Conservation (phyloP, 1,140 invertebrate genomes). For the Xylocopa sonorina region DNA sequence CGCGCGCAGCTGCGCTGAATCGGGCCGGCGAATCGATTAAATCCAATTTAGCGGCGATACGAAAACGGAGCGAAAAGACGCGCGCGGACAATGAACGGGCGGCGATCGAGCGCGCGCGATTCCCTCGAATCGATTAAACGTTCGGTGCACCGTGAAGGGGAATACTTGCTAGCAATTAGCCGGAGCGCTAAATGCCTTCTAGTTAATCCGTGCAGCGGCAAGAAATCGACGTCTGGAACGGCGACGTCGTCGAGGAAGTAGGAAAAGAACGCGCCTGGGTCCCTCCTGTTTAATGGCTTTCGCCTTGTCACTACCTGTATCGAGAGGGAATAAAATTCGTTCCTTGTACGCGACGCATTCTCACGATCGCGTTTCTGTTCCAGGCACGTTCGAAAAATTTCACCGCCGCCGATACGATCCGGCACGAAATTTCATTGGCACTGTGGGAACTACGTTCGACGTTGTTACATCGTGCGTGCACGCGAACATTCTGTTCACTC, state of each 20-base stretch:
- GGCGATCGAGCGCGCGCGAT: constrained; percentile 54
- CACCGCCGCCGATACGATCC: not conserved
- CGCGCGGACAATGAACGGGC: constrained; percentile 26
- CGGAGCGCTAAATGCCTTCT: constrained; percentile 73
- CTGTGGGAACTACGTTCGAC: not conserved
- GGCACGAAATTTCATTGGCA: constrained; percentile 5
- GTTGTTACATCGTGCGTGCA: not conserved
- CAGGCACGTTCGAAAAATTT: not conserved
- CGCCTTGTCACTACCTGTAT: constrained; percentile 35
- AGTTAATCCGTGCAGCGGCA: constrained; percentile 56
- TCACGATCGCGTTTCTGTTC: constrained; percentile 37
- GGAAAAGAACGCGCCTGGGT: constrained; percentile 70
- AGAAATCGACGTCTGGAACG: constrained; percentile 61
- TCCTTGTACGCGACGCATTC: constrained; percentile 31
- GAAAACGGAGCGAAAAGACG: constrained; percentile 30
- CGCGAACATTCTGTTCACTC: not conserved
- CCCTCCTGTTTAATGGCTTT: constrained; percentile 50
- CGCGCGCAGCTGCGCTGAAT: not conserved
- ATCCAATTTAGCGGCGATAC: constrained; percentile 17
- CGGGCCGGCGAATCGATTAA: constrained; percentile 1
- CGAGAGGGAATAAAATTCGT: constrained; percentile 55
- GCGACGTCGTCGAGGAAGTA: constrained; percentile 51
- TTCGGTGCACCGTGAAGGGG: constrained; percentile 61
- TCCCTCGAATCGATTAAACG: constrained; percentile 74
- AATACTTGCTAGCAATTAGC: constrained; percentile 77